A percentile compares a stretch with the other conserved stretches of the same genome.
Conservation (phyloP, 2,888 invertebrate genomes). For the Lasioglossum malachurum region DNA sequence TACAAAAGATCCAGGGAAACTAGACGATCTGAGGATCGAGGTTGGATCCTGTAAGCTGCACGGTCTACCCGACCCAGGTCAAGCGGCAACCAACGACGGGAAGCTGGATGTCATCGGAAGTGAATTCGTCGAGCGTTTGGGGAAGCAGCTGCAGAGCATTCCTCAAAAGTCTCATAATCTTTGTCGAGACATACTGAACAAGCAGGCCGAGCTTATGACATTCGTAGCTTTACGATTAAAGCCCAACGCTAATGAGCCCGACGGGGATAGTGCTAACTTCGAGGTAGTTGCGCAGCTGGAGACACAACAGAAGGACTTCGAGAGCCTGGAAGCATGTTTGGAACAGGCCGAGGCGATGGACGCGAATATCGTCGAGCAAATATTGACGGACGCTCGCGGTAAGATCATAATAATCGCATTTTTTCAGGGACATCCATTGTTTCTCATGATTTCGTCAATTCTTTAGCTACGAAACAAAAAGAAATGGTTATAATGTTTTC, state of each 20-base stretch:
- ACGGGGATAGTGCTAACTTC: constrained; percentile 18
- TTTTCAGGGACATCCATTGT: neutral
- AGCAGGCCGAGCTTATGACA: constrained; percentile 57
- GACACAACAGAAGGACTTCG: constrained; percentile 48
- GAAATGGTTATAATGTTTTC: neutral
- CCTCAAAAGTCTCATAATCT: constrained; percentile 58
- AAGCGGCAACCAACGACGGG: neutral
- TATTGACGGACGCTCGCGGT: constrained; percentile 47
- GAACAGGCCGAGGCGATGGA: constrained; percentile 48
- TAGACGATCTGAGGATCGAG: constrained; percentile 70
- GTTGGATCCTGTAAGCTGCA: constrained; percentile 36
- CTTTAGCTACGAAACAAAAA: too few species aligned
- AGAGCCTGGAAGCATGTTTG: constrained; percentile 54
- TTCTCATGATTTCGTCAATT: too few species aligned
- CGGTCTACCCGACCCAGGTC: neutral
- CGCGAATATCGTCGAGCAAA: constrained; percentile 51
- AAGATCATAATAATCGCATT: neutral
- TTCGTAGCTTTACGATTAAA: constrained; percentile 62
- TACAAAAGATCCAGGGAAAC: constrained; percentile 77
- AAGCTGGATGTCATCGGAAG: constrained; percentile 38
- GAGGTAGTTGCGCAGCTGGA: constrained; percentile 53
- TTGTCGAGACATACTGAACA: constrained; percentile 67
- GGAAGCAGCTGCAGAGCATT: constrained; percentile 65
- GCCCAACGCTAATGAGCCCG: constrained; percentile 14
- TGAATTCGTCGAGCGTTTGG: constrained; percentile 66